These are phyloP conservation scores for Neolamprologus hecqui DNA, from an alignment of 2,113 vertebrate genomes.

Conservation along the genomic window DNA sequence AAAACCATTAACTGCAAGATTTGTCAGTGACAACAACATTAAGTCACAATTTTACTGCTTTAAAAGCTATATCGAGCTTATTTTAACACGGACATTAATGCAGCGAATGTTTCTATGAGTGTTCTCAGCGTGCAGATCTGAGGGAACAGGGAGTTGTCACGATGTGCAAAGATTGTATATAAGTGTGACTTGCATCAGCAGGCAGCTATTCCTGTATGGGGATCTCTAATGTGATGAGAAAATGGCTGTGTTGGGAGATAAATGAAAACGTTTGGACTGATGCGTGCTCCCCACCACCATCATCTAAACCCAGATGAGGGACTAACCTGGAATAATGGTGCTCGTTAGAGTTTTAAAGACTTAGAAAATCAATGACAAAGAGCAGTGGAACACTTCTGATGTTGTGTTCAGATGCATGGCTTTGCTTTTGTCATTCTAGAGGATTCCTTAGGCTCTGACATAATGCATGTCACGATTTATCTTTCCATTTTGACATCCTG, in stretches of 20 bases:
- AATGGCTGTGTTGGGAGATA: neutral
- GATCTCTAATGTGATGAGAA: neutral
- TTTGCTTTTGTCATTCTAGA: neutral
- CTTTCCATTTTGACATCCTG: neutral
- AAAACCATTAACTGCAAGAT: neutral
- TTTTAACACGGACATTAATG: neutral
- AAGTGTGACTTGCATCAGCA: neutral
- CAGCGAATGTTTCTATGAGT: neutral
- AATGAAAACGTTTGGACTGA: neutral
- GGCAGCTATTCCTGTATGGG: neutral
- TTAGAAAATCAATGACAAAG: neutral
- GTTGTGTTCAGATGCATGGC: neutral
- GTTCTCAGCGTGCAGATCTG: neutral
- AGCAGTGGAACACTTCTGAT: neutral
- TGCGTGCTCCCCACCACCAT: neutral
- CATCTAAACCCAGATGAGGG: neutral
- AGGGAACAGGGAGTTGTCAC: neutral
- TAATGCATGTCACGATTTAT: neutral
- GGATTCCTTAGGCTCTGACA: neutral
- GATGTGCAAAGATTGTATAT: neutral
- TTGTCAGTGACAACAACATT: neutral
- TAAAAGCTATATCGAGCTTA: neutral
- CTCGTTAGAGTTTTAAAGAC: neutral
- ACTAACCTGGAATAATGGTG: neutral
- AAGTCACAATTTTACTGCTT: neutral